Evolutionary conservation across 2,113 vertebrate genomes (phyloP), one percentile per base, ranked within the genome.

Genomic region (Atrichornis clamosus): DNA sequence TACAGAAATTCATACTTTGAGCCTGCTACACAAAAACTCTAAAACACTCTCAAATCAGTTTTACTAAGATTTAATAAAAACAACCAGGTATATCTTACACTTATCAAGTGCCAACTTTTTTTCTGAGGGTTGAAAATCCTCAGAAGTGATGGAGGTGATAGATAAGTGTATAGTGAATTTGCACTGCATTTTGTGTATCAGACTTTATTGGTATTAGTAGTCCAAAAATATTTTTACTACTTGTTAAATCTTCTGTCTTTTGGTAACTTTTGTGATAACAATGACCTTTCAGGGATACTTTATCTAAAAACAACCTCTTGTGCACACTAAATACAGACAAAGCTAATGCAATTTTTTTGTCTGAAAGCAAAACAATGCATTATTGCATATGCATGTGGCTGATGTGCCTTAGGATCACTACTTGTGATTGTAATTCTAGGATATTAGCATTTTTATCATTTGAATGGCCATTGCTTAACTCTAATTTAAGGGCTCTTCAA

Each of bases 391-490:
- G 93, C 59, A 77, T 84, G 97, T 92, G 96, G 90, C 97, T 94
- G 91, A 97, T 80, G 97, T 98, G 98, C 98, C 98, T 98, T 98
- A 98, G 97, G 86, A 97, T 96, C 96, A 92, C 96, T 93, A 75
- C 89, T 50, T 96, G 97, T 96, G 97, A 97, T 87, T 91, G 96
- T 96, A 89, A 84, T 82, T 82, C 46, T 79, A 93, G 87, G 72
- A 94, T 79, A 76, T 68, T 86, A 73, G 68, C 50, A 4, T 93
- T 90, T 93, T 77, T 86, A 87, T 95, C 76, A 28, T 80, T 93
- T 89, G 73, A 81, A 67, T 87, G 72, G 94, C 90, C 97, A 96
- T 96, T 91, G 84, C 74, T 83, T 69, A 87, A 89, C 82, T 90
- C 84, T 87, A 41, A 79, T 83, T 73, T 27, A 95, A 97, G 95